A percentile compares a stretch with the other conserved stretches of the same genome.
phyloP scores from a whole-genome alignment of 1,140 invertebrate genomes.

The Hetaerina americana region DNA sequence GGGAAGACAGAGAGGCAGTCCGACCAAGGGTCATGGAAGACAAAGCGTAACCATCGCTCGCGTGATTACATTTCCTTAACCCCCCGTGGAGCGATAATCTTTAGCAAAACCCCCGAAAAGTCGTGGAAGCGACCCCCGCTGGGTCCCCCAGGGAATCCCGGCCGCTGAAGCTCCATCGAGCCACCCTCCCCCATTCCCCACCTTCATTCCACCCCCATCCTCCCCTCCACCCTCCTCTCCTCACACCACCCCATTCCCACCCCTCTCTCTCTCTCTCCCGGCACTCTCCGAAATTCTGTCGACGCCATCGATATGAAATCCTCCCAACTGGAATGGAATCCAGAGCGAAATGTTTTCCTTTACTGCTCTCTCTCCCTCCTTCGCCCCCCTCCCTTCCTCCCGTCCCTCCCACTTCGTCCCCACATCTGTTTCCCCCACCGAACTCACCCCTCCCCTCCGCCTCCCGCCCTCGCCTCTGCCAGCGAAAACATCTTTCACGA shows the following conservation, averaged over 20 bases:
- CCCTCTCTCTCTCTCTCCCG: neutral
- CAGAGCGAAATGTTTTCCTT: neutral
- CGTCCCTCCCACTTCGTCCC: neutral
- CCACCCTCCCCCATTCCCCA: neutral
- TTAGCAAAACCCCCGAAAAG: no score
- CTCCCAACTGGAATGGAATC: neutral
- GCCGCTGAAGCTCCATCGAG: neutral
- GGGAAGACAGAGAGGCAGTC: no score
- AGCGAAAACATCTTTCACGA: no score
- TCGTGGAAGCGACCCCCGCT: no score
- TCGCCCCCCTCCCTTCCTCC: neutral
- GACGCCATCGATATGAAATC: neutral
- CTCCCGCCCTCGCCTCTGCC: no score
- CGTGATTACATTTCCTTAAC: no score
- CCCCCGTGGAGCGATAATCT: no score
- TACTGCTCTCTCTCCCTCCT: neutral
- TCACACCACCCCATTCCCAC: neutral
- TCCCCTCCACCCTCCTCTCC: neutral
- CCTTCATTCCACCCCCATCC: neutral
- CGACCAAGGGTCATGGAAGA: no score
- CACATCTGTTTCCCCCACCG: neutral
- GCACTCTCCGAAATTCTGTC: neutral
- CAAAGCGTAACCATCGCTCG: no score
- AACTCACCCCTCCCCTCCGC: neutral
- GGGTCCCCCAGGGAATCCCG: no score